Conservation (phyloP, 2,888 invertebrate genomes). For the Drepanosiphum platanoidis region DNA sequence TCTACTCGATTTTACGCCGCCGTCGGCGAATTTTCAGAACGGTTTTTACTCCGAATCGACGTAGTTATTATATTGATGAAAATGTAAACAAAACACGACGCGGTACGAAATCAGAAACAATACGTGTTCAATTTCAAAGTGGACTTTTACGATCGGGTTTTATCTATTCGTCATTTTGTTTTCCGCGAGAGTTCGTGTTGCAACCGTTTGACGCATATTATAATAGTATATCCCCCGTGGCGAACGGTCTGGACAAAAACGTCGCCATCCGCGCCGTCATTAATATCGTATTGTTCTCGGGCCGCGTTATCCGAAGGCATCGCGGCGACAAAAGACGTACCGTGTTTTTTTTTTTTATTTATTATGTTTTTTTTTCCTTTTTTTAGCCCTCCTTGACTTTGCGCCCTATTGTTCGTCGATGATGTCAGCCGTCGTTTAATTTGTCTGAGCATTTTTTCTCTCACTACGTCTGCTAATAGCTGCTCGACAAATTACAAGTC, state of each 20-base stretch:
- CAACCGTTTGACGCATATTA: not conserved
- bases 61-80: no score
- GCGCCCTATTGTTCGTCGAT: conserved; percentile 14
- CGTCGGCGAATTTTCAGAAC: no score
- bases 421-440: conserved; percentile 22
- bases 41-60: no score
- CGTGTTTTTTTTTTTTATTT: not conserved
- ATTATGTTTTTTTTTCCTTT: no score
- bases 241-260: not conserved
- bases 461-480: not conserved
- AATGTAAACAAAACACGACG: no score
- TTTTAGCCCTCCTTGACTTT: not conserved
- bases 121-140: no score
- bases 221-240: not conserved
- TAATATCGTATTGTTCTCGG: conserved; percentile 30
- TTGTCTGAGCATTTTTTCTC: not conserved
- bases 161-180: not conserved
- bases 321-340: conserved; percentile 15
- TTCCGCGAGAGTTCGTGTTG: not conserved
- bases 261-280: not conserved
- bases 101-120: no score
- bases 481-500: conserved; percentile 22
- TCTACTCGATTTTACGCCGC: no score
- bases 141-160: not conserved
- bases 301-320: not conserved